phyloP scores from a whole-genome alignment of 2,113 vertebrate species.

The Oophaga pumilio region DNA sequence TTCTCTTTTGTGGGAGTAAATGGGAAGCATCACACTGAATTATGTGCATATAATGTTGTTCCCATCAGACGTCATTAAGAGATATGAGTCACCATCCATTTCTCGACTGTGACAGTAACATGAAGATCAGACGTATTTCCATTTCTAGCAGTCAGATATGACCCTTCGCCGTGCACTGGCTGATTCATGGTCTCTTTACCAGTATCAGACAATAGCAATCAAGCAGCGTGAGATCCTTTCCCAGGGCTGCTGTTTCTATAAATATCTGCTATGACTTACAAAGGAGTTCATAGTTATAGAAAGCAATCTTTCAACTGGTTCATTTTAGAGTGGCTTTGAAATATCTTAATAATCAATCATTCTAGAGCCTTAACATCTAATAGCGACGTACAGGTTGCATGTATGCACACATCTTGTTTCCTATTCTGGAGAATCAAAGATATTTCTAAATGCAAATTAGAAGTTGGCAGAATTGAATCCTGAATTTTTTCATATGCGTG shows the following conservation, averaged over 20 bases:
- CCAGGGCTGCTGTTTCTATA: constrained; percentile 23
- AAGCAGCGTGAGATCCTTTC: constrained; percentile 8
- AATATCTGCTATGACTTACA: constrained; percentile 28
- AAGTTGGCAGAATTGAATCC: not conserved
- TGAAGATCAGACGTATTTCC: constrained; percentile 25
- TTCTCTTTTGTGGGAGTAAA: not conserved
- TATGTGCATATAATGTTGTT: constrained; percentile 1
- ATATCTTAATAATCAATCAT: not conserved
- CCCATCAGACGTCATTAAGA: constrained; percentile 34
- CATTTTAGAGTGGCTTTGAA: not conserved
- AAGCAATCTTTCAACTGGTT: not conserved
- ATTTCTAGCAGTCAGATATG: constrained; percentile 36
- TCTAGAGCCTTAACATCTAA: not conserved
- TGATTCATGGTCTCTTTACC: constrained; percentile 25
- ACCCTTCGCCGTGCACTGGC: constrained; percentile 17
- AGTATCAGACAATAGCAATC: constrained; percentile 20
- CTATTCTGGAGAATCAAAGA: not conserved
- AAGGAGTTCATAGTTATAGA: not conserved
- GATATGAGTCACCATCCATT: constrained; percentile 43
- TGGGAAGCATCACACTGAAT: not conserved
- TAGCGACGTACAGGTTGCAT: not conserved
- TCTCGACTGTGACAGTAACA: constrained; percentile 25
- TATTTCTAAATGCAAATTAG: not conserved
- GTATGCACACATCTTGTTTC: not conserved
- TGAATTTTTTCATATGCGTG: not conserved